These are phyloP conservation scores for Desmophyllum pertusum DNA, from an alignment of 92 coral and sea anemone species.

Conservation along the genomic window DNA sequence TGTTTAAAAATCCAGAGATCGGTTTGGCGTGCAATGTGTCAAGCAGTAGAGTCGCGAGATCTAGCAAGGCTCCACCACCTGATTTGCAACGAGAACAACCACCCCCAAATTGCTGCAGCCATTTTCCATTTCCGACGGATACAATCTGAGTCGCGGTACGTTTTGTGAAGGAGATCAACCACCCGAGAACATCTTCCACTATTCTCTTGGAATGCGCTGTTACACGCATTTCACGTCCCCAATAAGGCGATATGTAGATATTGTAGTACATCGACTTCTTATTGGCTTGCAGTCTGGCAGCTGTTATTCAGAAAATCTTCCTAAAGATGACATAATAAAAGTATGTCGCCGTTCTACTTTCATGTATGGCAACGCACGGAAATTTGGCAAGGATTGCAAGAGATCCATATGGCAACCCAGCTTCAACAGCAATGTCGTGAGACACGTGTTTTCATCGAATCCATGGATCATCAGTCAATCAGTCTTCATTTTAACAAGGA, in stretches of 20 bases:
- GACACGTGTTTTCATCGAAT: slow-evolving; percentile 61
- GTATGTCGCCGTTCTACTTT: slow-evolving; percentile 85
- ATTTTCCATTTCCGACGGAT: slow-evolving; percentile 58
- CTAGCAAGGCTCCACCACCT: slow-evolving; percentile 42
- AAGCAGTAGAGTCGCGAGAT: slow-evolving; percentile 46
- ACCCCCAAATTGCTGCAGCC: slow-evolving; percentile 84
- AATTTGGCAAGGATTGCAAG: slow-evolving; percentile 68
- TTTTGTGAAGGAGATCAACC: slow-evolving; percentile 66
- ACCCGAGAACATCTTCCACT: slow-evolving; percentile 37
- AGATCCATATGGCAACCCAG: slow-evolving; percentile 64
- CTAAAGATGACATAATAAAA: slow-evolving; percentile 64
- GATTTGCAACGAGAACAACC: slow-evolving; percentile 67
- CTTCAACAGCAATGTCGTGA: slow-evolving; percentile 63
- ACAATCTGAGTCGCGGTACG: slow-evolving; percentile 69
- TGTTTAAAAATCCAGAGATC: slow-evolving; percentile 44
- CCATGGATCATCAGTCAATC: slow-evolving; percentile 49
- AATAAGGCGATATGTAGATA: slow-evolving; percentile 91
- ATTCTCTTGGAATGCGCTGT: slow-evolving; percentile 55
- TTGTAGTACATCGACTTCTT: slow-evolving; percentile 83
- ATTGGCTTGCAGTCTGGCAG: slow-evolving; percentile 17
- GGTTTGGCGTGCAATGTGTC: slow-evolving; percentile 62
- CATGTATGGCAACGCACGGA: slow-evolving; percentile 53
- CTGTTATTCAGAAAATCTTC: not conserved
- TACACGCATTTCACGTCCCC: slow-evolving; percentile 96
- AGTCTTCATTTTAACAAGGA: slow-evolving; percentile 45